phyloP scores from a whole-genome alignment of 1,140 invertebrate species.

The Bathynomus jamesi region DNA sequence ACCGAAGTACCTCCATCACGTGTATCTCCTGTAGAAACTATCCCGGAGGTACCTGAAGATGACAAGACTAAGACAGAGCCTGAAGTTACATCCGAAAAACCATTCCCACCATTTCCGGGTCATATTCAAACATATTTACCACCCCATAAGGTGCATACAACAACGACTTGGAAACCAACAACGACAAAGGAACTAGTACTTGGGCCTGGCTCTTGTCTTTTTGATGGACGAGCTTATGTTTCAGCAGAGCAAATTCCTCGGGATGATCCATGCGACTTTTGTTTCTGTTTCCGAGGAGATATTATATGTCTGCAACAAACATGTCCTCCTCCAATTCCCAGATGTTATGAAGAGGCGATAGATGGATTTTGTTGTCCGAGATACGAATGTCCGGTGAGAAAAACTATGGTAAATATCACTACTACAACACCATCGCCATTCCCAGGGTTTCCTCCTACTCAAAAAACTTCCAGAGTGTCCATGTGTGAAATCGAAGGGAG shows the following conservation, averaged over 20 bases:
- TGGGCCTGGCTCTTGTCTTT: conserved; percentile 79
- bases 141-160: neutral
- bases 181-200: conserved; percentile 45
- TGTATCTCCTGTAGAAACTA: neutral
- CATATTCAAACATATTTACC: neutral
- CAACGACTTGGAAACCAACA: conserved; percentile 18
- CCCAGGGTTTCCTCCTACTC: conserved; percentile 20
- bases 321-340: conserved; percentile 83
- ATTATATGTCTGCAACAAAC: conserved; percentile 92
- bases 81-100: neutral
- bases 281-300: conserved; percentile 92
- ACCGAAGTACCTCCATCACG: neutral
- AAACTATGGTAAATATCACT: conserved; percentile 62
- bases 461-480: conserved; percentile 13
- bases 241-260: conserved; percentile 89
- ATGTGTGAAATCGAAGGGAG: conserved; percentile 76
- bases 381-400: conserved; percentile 76
- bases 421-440: conserved; percentile 56
- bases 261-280: conserved; percentile 90
- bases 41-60: neutral
- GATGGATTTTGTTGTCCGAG: conserved; percentile 88
- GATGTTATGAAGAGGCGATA: conserved; percentile 83
- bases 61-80: neutral
- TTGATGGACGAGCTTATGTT: conserved; percentile 82
- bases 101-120: conserved; percentile 14